Conservation (phyloP, 2,113 vertebrate genomes). For the Rynchops niger region DNA sequence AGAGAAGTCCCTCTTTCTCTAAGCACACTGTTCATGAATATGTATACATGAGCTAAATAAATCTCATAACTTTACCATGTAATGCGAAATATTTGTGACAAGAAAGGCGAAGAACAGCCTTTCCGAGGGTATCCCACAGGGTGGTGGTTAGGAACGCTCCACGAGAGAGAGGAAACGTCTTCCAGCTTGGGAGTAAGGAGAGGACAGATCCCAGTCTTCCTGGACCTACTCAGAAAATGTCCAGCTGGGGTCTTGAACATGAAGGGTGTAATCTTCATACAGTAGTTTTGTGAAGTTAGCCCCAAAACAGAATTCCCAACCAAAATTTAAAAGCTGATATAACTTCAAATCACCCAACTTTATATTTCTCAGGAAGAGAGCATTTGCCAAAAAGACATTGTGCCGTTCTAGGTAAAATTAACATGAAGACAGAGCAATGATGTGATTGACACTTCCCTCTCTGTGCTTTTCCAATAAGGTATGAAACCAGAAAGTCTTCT, state of each 20-base stretch:
- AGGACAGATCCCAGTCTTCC: not conserved
- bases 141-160: not conserved
- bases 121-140: not conserved
- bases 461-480: not conserved
- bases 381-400: not conserved
- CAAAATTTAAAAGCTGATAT: not conserved
- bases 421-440: not conserved
- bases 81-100: not conserved
- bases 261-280: not conserved
- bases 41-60: not conserved
- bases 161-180: not conserved
- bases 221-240: not conserved
- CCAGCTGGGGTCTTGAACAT: not conserved
- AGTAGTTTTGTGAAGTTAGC: not conserved
- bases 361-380: not conserved
- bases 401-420: not conserved
- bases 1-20: not conserved
- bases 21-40: not conserved
- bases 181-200: not conserved
- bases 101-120: not conserved
- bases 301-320: not conserved
- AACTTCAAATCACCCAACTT: not conserved
- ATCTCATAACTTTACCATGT: not conserved
- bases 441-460: not conserved
- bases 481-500: not conserved